Conservation (phyloP, 2,797 vertebrate genomes). For the Scomberomorus guttatus region DNA sequence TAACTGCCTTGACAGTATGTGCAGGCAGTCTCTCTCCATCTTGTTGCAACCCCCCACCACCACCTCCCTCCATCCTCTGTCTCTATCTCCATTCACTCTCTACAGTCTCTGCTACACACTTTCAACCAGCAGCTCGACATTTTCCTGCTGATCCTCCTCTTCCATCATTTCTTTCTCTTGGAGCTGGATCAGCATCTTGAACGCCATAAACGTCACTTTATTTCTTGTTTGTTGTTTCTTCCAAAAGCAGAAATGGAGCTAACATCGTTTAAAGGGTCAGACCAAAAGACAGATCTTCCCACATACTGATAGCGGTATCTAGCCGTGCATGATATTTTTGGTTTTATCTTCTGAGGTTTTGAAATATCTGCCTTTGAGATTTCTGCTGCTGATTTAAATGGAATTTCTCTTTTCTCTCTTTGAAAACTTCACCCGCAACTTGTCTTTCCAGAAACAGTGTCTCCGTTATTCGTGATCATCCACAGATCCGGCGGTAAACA, state of each 20-base stretch:
- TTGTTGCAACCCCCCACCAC: slow-evolving; percentile 57
- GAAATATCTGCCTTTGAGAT: background rate
- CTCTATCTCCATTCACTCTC: slow-evolving; percentile 63
- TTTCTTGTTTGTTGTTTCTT: slow-evolving; percentile 49
- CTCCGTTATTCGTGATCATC: background rate
- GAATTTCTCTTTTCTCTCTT: slow-evolving; percentile 7
- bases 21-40: slow-evolving; percentile 86
- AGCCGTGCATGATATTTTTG: background rate
- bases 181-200: slow-evolving; percentile 62
- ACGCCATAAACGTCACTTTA: slow-evolving; percentile 33
- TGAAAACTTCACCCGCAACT: background rate
- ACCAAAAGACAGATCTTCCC: background rate
- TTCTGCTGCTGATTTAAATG: background rate
- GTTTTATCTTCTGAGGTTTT: slow-evolving; percentile 12
- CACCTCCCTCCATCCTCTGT: slow-evolving; percentile 52
- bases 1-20: slow-evolving; percentile 87
- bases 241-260: slow-evolving; percentile 23
- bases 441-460: background rate
- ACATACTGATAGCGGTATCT: background rate
- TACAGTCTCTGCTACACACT: slow-evolving; percentile 52
- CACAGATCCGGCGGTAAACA: background rate
- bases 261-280: slow-evolving; percentile 1
- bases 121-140: slow-evolving; percentile 62
- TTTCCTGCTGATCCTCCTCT: slow-evolving; percentile 57
- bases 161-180: slow-evolving; percentile 50